Evolutionary conservation across 2,888 invertebrate species (phyloP).

Genomic region (Chironomus tentans): DNA sequence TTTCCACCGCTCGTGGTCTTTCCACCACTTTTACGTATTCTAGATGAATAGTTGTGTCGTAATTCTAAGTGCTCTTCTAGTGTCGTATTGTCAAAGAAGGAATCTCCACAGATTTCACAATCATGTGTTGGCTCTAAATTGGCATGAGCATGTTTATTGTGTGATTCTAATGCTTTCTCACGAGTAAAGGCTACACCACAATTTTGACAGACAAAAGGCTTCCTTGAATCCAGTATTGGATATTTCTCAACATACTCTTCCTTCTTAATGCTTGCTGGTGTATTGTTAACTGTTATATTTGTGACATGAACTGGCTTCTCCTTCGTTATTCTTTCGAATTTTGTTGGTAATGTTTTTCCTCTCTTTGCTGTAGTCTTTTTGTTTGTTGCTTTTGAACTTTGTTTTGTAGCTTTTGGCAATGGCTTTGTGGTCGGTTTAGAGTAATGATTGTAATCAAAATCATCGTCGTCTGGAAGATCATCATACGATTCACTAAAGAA

Average conservation of each 20-base stretch:
- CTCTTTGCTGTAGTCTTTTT: background rate
- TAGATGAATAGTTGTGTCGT: conserved; percentile 29
- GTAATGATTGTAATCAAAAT: conserved; percentile 20
- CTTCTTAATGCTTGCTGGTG: background rate
- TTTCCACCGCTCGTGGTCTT: conserved; percentile 29
- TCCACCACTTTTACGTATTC: background rate
- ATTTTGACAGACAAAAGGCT: conserved; percentile 72
- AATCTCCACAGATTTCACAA: conserved; percentile 68
- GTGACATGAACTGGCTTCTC: background rate
- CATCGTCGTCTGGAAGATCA: background rate
- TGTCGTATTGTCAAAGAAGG: conserved; percentile 62
- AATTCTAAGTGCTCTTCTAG: conserved; percentile 47
- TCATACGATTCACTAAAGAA: conserved; percentile 2
- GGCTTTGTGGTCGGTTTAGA: conserved; percentile 10
- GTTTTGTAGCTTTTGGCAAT: background rate
- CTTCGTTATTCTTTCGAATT: background rate
- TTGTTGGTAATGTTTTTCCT: background rate
- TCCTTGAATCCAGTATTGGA: conserved; percentile 57
- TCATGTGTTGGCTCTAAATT: conserved; percentile 47
- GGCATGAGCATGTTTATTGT: conserved; percentile 42
- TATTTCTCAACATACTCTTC: conserved; percentile 35
- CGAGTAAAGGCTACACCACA: conserved; percentile 70
- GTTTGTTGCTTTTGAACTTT: background rate
- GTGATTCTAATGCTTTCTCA: conserved; percentile 71
- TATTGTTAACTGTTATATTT: background rate